Conservation (phyloP, 1,140 invertebrate genomes). For the Bradynema listronoti region DNA sequence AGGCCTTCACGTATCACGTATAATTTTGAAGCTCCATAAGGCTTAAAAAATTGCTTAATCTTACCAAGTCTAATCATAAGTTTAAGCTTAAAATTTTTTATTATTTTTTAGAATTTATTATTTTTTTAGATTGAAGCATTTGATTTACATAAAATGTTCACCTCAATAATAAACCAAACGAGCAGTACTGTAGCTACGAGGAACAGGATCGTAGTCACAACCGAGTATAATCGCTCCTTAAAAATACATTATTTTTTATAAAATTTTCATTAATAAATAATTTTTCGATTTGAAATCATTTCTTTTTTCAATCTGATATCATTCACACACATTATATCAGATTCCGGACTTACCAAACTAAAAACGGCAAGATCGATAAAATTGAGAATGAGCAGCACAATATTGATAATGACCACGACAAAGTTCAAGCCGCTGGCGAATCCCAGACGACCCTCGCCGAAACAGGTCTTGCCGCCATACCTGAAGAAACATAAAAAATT, state of each 20-base stretch:
- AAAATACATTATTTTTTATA: conserved; percentile 2
- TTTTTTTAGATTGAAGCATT: too few relatives aligned
- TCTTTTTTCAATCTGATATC: too few relatives aligned
- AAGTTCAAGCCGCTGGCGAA: conserved; percentile 48
- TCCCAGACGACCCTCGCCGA: conserved; percentile 53
- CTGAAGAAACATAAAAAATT: too few relatives aligned
- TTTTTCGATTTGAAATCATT: background rate
- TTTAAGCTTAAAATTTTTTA: too few relatives aligned
- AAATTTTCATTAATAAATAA: conserved; percentile 4
- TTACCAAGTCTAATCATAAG: too few relatives aligned
- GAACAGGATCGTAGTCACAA: conserved; percentile 46
- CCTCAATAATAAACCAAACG: conserved; percentile 43
- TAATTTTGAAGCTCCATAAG: too few relatives aligned
- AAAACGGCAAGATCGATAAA: conserved; percentile 42
- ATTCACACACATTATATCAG: background rate
- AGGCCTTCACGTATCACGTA: too few relatives aligned
- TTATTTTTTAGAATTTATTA: too few relatives aligned
- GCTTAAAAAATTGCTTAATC: too few relatives aligned
- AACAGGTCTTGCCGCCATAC: conserved; percentile 46
- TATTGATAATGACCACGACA: conserved; percentile 50
- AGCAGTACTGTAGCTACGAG: conserved; percentile 44
- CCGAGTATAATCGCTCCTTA: conserved; percentile 50
- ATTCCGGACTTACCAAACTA: conserved; percentile 28
- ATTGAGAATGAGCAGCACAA: conserved; percentile 50
- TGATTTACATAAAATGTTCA: background rate